These are phyloP conservation scores for Archivesica marissinica DNA, from an alignment of 1,140 invertebrate species.

Conservation along the genomic window DNA sequence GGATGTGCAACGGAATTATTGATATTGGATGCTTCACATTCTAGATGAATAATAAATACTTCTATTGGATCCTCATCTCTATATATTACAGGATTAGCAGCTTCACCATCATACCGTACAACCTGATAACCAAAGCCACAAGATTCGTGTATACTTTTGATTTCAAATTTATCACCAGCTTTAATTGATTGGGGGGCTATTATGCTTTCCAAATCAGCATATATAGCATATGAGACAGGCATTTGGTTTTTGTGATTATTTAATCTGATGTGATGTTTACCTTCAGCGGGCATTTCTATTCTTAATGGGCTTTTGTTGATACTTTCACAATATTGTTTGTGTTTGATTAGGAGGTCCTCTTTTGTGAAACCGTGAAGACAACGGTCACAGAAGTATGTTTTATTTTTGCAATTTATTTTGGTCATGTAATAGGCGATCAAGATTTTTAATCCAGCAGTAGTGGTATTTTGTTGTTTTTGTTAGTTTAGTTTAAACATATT, in stretches of 20 bases:
- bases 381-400: slow-evolving; percentile 46
- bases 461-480: slow-evolving; percentile 43
- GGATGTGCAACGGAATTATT: slow-evolving; percentile 4
- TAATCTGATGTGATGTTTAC: no score
- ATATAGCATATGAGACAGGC: neutral
- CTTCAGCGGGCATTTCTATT: neutral
- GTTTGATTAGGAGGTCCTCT: neutral
- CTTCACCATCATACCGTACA: neutral
- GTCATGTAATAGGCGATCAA: slow-evolving; percentile 48
- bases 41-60: slow-evolving; percentile 10
- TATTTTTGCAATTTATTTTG: slow-evolving; percentile 15
- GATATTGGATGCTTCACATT: slow-evolving; percentile 37
- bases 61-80: slow-evolving; percentile 23
- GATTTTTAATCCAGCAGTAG: slow-evolving; percentile 59
- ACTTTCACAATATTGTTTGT: slow-evolving; percentile 32
- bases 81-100: slow-evolving; percentile 8
- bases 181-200: neutral
- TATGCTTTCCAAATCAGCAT: slow-evolving; percentile 1
- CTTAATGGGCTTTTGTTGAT: neutral
- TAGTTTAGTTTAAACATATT: neutral
- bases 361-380: slow-evolving; percentile 61
- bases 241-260: neutral
- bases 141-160: no score
- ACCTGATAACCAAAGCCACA: slow-evolving; percentile 33
- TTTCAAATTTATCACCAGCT: slow-evolving; percentile 2